Evolutionary conservation across 2,797 vertebrate species (phyloP), one percentile per base, ranked within the genome.

Genomic region (Gila robusta): DNA sequence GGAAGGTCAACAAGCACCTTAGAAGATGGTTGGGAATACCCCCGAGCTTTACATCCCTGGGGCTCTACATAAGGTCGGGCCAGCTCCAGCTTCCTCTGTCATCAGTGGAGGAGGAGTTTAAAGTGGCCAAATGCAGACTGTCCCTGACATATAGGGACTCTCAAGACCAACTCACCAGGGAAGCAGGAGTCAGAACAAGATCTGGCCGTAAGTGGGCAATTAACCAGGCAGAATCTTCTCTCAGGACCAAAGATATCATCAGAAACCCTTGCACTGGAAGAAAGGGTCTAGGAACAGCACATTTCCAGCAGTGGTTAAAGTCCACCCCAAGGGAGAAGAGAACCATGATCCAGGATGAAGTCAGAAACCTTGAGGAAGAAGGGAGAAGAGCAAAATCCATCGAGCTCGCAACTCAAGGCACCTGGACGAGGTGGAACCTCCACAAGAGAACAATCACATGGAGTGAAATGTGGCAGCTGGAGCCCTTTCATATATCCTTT

Each of bases 231-330:
- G 79, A 86, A 47, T 6, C 35, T 37, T 54, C 35, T 16, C 84
- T 80, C 2, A 80, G 7, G 17, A 19, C 19, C 5, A 80, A 52
- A n/a, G 41, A 86, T 17, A 59, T 82, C 44, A 77, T 86, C 14
- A 71, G 70, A 39, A 77, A 76, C 32, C 69, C 62, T 7, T 76
- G 85, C 28, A 81, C 6, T 10, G 67, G 69, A 72, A 62, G 52
- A 23, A 78, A 72, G 54, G 49, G 71, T 41, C 37, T 83, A 9
- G 59, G 47, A 73, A 69, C 32, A 21, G 19, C 72, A 47, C 7
- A 76, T 28, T 56, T 82, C 73, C 59, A 67, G 17, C 80, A 77
- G 47, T 78, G 71, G 85, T 37, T 7, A 47, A 81, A 86, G n/a
- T 44, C 49, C 52, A 73, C 41, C 32, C 35, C 6, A 32, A 64